These are phyloP conservation scores for Aelia acuminata DNA, from an alignment of 2,888 invertebrate species.

Conservation along the genomic window DNA sequence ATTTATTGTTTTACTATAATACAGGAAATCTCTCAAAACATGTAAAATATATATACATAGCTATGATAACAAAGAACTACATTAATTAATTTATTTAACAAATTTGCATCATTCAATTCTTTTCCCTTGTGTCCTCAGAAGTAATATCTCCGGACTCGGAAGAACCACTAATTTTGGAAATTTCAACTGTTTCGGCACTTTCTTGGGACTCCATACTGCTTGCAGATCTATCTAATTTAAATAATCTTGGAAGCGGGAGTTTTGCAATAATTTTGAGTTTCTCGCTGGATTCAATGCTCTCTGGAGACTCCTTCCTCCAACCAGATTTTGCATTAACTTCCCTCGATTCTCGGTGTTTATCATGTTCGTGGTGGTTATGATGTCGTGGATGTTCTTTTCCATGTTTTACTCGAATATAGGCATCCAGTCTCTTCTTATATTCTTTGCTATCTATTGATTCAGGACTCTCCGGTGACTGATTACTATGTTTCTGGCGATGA, in stretches of 20 bases:
- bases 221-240: background rate
- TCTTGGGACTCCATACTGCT: background rate
- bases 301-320: background rate
- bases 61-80: background rate
- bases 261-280: background rate
- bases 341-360: background rate
- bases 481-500: background rate
- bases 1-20: background rate
- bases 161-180: constrained; percentile 6
- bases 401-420: background rate
- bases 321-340: background rate
- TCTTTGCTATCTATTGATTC: background rate
- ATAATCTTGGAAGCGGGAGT: background rate
- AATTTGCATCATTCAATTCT: background rate
- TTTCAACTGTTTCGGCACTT: background rate
- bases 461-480: background rate
- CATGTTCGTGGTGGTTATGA: background rate
- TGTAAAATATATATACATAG: background rate
- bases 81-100: background rate
- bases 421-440: background rate
- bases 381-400: background rate
- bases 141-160: background rate
- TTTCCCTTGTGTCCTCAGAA: background rate
- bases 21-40: background rate
- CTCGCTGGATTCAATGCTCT: background rate